A percentile compares a stretch with the other conserved stretches of the same genome.
Evolutionary conservation across 2,113 vertebrate species (phyloP).

Genomic region (Gila orcuttii): DNA sequence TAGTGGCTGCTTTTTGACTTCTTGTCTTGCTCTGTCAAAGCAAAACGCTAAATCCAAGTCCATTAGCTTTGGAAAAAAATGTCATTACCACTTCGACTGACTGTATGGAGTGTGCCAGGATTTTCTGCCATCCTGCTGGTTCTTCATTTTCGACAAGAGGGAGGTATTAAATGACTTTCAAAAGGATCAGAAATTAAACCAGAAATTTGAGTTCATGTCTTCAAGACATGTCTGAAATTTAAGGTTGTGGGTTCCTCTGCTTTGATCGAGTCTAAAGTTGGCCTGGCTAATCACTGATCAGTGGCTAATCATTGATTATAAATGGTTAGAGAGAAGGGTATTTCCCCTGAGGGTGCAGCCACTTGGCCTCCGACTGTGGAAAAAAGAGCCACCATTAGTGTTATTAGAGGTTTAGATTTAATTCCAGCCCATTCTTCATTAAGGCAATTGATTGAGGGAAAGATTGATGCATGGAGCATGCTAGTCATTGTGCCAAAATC

Average conservation of each 20-base stretch:
- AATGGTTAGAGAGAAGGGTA: constrained; percentile 40
- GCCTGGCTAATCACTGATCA: constrained; percentile 56
- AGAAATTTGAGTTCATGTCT: constrained; percentile 19
- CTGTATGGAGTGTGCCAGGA: constrained; percentile 31
- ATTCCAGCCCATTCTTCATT: constrained; percentile 58
- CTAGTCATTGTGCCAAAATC: constrained; percentile 6
- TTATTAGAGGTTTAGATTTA: constrained; percentile 61
- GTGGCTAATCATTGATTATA: constrained; percentile 55
- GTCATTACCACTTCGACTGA: constrained; percentile 11
- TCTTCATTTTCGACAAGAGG: constrained; percentile 30
- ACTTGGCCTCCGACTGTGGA: constrained; percentile 45
- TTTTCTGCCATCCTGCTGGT: constrained; percentile 25
- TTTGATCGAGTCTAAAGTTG: constrained; percentile 37
- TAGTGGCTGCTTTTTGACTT: constrained; percentile 30
- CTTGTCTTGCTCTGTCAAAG: constrained; percentile 38
- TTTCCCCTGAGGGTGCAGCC: constrained; percentile 45
- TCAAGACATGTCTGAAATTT: background rate
- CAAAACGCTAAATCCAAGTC: constrained; percentile 46
- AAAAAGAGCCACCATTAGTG: constrained; percentile 54
- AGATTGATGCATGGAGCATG: constrained; percentile 55
- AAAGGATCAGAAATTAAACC: constrained; percentile 38
- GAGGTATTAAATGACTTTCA: constrained; percentile 42
- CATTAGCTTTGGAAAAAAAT: constrained; percentile 48
- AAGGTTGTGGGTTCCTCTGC: constrained; percentile 2
- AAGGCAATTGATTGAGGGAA: constrained; percentile 59